Conservation (phyloP, 2,797 vertebrate genomes). For the Smutsia gigantea region DNA sequence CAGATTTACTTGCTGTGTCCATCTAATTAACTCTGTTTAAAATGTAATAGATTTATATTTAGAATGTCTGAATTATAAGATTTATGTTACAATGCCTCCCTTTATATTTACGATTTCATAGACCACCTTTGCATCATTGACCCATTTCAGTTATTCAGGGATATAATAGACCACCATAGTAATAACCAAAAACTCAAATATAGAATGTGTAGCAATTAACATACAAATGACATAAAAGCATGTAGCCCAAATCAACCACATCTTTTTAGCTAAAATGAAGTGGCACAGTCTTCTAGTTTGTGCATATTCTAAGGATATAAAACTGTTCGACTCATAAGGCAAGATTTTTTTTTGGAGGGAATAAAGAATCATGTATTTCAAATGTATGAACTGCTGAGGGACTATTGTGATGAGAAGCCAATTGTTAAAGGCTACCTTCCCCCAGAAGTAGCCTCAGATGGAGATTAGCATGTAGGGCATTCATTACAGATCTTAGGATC, state of each 20-base stretch:
- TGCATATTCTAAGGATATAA: background rate
- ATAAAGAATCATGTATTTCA: background rate
- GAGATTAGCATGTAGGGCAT: background rate
- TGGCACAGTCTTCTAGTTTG: background rate
- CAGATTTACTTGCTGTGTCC: background rate
- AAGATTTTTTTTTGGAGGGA: background rate
- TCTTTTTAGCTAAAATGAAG: background rate
- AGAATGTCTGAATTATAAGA: background rate
- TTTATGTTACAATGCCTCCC: background rate
- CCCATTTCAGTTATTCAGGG: background rate
- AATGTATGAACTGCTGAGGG: background rate
- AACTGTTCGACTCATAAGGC: background rate
- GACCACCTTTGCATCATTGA: background rate
- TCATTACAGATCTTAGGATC: background rate
- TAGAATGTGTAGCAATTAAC: background rate
- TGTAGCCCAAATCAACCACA: background rate
- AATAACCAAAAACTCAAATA: background rate
- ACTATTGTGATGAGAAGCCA: background rate
- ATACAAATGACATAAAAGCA: background rate
- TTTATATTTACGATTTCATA: conserved; percentile 41
- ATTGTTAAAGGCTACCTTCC: background rate
- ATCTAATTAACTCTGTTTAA: conserved; percentile 21
- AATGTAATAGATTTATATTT: conserved; percentile 7
- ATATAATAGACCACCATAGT: background rate
- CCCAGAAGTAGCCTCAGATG: background rate